Base-by-base conservation (phyloP, 2,113 vertebrate species). In the Heterotis niloticus region DNA sequence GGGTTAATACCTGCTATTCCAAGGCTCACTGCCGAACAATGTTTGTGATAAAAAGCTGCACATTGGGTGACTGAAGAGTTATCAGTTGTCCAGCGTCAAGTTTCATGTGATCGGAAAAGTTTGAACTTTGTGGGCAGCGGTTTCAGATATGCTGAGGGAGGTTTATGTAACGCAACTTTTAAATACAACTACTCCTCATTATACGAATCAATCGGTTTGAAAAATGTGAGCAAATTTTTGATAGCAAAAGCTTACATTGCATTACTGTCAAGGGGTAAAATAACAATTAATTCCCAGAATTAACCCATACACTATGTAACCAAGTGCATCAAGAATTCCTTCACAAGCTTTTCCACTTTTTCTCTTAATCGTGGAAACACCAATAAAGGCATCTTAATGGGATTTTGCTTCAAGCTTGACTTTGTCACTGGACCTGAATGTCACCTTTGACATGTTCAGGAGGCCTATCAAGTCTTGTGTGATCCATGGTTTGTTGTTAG, bases 341-440 rank as follows among this genome's bases (percentile, higher is more conserved):
- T n/a, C n/a, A n/a, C n/a, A n/a, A n/a, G n/a, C 44, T 28, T 51
- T 24, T 23, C 73, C 29, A 24, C 26, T 79, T 34, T 26, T 5
- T 9, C 44, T 74, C 77, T 85, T 81, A 86, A 75, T 84, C 78
- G 79, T 82, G 80, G 82, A 84, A 84, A 75, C 79, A 78, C 81
- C 82, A 77, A 77, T 82, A 85, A 86, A 80, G 64, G 84, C 84
- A n/a, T n/a, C n/a, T n/a, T n/a, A n/a, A n/a, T n/a, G n/a, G n/a
- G n/a, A n/a, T n/a, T n/a, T n/a, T n/a, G n/a, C 82, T 78, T 77
- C 57, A 79, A 70, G 84, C 23, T 29, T 44, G 18, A 71, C 13
- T n/a, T n/a, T 10, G 44, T 54, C 52, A 16, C 51, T 1, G 51
- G 23, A 51, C 29, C 20, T 51, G 20, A 12, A 71, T 51, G 51